Percentiles rank a stretch among this genome's conserved stretches.
Conservation (phyloP, 2,888 invertebrate species). For the Chloroclystis v-ata region DNA sequence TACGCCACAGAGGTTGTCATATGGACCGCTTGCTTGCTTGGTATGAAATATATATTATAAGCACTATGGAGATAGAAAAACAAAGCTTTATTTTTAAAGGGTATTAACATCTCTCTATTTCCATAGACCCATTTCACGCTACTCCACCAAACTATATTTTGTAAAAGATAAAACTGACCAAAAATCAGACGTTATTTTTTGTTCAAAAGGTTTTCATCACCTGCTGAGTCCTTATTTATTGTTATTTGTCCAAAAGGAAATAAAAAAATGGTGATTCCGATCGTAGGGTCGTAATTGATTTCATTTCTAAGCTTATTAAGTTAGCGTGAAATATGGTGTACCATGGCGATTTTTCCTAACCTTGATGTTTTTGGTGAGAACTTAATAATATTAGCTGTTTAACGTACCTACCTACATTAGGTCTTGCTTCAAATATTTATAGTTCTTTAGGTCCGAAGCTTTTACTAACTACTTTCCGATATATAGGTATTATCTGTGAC, state of each 20-base stretch:
- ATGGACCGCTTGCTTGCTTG: too few relatives aligned
- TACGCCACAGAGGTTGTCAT: too few relatives aligned
- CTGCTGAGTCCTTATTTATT: constrained; percentile 66
- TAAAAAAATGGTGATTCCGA: constrained; percentile 17
- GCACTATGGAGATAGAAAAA: too few relatives aligned
- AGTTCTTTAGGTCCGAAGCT: too few relatives aligned
- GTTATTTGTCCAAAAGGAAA: constrained; percentile 45
- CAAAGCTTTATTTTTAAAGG: too few relatives aligned
- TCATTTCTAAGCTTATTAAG: constrained; percentile 65
- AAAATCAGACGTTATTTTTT: constrained; percentile 72
- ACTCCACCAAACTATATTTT: constrained; percentile 61
- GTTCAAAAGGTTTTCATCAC: constrained; percentile 62
- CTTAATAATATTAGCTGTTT: too few relatives aligned
- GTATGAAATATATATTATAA: too few relatives aligned
- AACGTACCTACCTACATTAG: too few relatives aligned
- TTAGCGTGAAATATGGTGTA: constrained; percentile 70
- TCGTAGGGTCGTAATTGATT: constrained; percentile 58
- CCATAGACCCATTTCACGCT: constrained; percentile 66
- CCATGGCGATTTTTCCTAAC: constrained; percentile 31
- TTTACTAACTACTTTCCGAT: too few relatives aligned
- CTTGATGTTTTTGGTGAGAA: background rate
- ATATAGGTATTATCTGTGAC: too few relatives aligned
- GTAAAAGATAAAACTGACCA: constrained; percentile 71
- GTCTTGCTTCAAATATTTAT: too few relatives aligned
- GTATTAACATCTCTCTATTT: constrained; percentile 44